Percentiles rank a stretch among this genome's conserved stretches.
phyloP scores from a whole-genome alignment of 37 sponge, comb jelly and placozoan species.

The Sycon ciliatum region DNA sequence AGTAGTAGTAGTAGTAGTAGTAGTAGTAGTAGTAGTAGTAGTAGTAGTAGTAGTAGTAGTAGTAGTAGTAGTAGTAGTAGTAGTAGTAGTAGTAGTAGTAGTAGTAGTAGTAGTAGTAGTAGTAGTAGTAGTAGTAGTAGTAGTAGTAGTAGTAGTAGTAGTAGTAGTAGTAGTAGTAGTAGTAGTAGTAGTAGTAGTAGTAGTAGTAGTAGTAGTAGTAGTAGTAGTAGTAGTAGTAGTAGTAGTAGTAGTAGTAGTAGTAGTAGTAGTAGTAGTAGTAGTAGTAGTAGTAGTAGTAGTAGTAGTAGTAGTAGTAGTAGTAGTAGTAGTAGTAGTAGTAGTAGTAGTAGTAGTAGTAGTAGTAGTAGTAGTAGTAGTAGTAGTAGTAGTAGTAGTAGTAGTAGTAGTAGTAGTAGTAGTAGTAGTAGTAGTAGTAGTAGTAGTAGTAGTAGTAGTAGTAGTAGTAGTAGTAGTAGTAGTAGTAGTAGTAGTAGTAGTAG shows the following conservation, averaged over 20 bases:
- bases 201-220: conserved; percentile 6
- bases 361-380: conserved; percentile 8
- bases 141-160: conserved; percentile 6
- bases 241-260: conserved; percentile 8
- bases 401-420: conserved; percentile 8
- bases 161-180: conserved; percentile 8
- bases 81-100: conserved; percentile 6
- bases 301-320: conserved; percentile 8
- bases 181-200: conserved; percentile 8
- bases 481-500: conserved; percentile 8
- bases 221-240: conserved; percentile 8
- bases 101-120: conserved; percentile 8
- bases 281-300: conserved; percentile 8
- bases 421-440: conserved; percentile 8
- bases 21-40: conserved; percentile 6
- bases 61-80: conserved; percentile 8
- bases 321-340: conserved; percentile 6
- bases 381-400: conserved; percentile 6
- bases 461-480: conserved; percentile 8
- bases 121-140: conserved; percentile 8
- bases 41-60: conserved; percentile 8
- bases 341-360: conserved; percentile 8
- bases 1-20: conserved; percentile 8
- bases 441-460: conserved; percentile 6
- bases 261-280: conserved; percentile 6